Evolutionary conservation across 2,888 invertebrate species (phyloP), one percentile per base, ranked within the genome.

Genomic region (Apeira syringaria): DNA sequence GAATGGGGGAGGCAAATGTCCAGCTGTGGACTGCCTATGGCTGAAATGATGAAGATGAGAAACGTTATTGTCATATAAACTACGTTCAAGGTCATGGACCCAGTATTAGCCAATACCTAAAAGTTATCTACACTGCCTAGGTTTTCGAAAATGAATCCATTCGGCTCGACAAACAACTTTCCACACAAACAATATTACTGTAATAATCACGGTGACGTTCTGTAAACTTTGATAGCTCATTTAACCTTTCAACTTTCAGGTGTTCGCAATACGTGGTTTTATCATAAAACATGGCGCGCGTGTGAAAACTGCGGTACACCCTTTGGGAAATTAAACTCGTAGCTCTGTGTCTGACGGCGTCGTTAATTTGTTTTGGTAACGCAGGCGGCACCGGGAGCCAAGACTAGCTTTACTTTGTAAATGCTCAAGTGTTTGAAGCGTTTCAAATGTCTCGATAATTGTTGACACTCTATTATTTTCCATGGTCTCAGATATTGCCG

Each of bases 271-370:
- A 52, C 51, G 52, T 55, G 58, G 64, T 66, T 63, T 68, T 64
- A 63, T 60, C 49, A 68, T 67, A 64, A 68, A 68, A 66, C 61
- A 61, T 25, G 46, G 47, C 30, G 52, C 50, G 64, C 63, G 67
- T 58, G 62, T 67, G 64, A 72, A 71, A 72, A 74, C 68, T 69
- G 74, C 60, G 68, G 64, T 55, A 58, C 65, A 68, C 69, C 85
- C 83, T 65, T 56, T 76, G 87, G 87, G 87, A 87, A 87, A 87
- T 87, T 82, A 81, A 84, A 84, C 79, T 77, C 69, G 61, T 61
- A 58, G 69, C 61, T 58, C 61, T 58, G 61, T 59, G 64, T 65
- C 62, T 55, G 74, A 69, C 39, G 67, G 68, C 68, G 77, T 68
- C 69, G 69, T 76, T 85, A 84, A 86, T 84, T 79, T 76, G 80